Evolutionary conservation across 2,888 invertebrate genomes (phyloP).

Genomic region (Netelia virgata): DNA sequence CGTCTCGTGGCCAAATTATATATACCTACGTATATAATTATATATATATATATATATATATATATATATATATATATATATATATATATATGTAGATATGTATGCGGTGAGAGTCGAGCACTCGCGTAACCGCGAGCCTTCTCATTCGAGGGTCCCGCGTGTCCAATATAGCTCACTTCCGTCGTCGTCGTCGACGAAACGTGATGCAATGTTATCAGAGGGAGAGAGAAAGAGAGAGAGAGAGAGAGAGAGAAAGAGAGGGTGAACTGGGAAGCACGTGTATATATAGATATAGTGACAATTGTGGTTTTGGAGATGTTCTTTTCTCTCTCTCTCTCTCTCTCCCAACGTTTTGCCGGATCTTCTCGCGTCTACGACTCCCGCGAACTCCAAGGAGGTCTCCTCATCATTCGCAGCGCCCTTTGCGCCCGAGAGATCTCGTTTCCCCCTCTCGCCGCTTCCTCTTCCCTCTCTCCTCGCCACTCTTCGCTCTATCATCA

Average conservation of each 20-base stretch:
- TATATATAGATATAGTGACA: not conserved
- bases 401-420: slow-evolving; percentile 58
- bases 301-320: slow-evolving; percentile 19
- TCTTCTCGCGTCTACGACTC: slow-evolving; percentile 53
- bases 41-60: not conserved
- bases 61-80: slow-evolving; percentile 49
- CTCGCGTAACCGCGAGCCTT: slow-evolving; percentile 75
- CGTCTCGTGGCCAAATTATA: slow-evolving; percentile 10
- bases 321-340: slow-evolving; percentile 47
- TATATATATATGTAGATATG: slow-evolving; percentile 30
- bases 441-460: slow-evolving; percentile 57
- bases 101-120: slow-evolving; percentile 67
- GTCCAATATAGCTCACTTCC: slow-evolving; percentile 78
- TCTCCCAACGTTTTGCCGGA: slow-evolving; percentile 29
- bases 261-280: not conserved
- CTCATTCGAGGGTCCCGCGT: slow-evolving; percentile 77
- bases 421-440: slow-evolving; percentile 41
- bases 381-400: slow-evolving; percentile 69
- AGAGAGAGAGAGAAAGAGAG: slow-evolving; percentile 16
- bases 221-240: slow-evolving; percentile 33
- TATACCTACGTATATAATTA: too few relatives aligned
- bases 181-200: slow-evolving; percentile 68
- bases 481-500: slow-evolving; percentile 74
- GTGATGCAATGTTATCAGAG: slow-evolving; percentile 76
- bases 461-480: slow-evolving; percentile 34